Conservation (phyloP, 2,797 vertebrate genomes). For the Chelmon rostratus region DNA sequence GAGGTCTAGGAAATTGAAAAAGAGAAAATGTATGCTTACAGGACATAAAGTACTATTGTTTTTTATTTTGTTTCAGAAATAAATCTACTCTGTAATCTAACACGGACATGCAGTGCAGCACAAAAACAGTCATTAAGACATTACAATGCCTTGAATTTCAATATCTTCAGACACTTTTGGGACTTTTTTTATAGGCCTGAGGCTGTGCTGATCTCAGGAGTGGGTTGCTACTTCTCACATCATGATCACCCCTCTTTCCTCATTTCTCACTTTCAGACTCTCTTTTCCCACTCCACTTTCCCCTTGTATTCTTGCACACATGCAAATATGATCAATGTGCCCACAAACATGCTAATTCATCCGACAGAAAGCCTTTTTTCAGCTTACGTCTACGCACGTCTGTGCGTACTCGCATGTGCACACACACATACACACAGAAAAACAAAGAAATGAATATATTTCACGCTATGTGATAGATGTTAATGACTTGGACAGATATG, state of each 20-base stretch:
- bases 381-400: not conserved
- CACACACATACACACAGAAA: not conserved
- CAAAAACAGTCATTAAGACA: not conserved
- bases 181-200: not conserved
- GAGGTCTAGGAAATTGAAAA: not conserved
- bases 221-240: slow-evolving; percentile 12
- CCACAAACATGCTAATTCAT: slow-evolving; percentile 46
- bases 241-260: slow-evolving; percentile 8
- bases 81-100: not conserved
- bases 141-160: not conserved
- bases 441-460: slow-evolving; percentile 39
- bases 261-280: slow-evolving; percentile 12
- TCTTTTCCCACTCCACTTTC: slow-evolving; percentile 27
- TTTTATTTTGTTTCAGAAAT: not conserved
- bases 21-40: slow-evolving; percentile 1
- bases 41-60: not conserved
- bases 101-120: not conserved
- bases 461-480: slow-evolving; percentile 22
- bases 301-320: slow-evolving; percentile 15
- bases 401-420: slow-evolving; percentile 6
- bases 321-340: slow-evolving; percentile 39
- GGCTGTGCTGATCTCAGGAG: slow-evolving; percentile 1
- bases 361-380: slow-evolving; percentile 2
- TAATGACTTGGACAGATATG: slow-evolving; percentile 27
- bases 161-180: not conserved